Evolutionary conservation across 2,888 invertebrate species (phyloP).

Genomic region (Formica aserva): DNA sequence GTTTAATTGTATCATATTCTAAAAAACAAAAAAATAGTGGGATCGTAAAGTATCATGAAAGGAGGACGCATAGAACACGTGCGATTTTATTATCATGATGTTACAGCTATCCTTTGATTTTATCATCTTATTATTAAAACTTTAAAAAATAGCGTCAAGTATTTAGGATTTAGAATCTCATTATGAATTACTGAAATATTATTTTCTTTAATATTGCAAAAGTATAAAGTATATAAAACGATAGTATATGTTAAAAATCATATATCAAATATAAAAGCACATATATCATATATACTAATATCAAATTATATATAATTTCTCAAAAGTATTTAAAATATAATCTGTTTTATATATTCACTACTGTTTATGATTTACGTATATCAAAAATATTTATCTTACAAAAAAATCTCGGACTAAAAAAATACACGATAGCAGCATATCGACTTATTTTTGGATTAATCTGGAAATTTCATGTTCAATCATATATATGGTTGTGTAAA

Average conservation of each 20-base stretch:
- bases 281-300: neutral
- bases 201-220: neutral
- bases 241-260: neutral
- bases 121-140: neutral
- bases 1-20: neutral
- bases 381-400: neutral
- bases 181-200: neutral
- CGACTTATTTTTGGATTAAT: neutral
- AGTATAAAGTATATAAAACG: neutral
- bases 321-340: neutral
- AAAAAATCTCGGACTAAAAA: neutral
- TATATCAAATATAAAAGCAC: neutral
- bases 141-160: neutral
- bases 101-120: neutral
- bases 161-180: neutral
- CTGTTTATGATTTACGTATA: neutral
- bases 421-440: neutral
- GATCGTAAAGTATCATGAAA: neutral
- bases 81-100: neutral
- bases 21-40: neutral
- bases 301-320: conserved; percentile 8
- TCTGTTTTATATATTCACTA: neutral
- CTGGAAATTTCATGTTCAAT: conserved; percentile 20
- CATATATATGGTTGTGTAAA: conserved; percentile 23
- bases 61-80: too few relatives aligned